Conservation (phyloP, 2,888 invertebrate genomes). For the Ectobius pallidus region DNA sequence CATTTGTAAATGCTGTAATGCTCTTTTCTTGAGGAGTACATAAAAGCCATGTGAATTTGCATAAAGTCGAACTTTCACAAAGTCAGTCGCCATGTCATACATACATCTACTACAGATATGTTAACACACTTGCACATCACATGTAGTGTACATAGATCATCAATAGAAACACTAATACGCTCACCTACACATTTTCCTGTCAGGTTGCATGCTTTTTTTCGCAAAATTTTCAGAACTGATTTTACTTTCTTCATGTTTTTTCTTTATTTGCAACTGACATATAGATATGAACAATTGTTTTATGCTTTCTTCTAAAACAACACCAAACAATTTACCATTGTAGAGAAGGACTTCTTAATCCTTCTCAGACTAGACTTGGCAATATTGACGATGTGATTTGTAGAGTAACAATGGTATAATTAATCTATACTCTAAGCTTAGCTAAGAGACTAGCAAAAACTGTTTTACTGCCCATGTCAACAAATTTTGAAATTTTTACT, state of each 20-base stretch:
- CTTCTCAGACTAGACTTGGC: constrained; percentile 39
- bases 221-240: neutral
- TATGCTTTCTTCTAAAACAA: constrained; percentile 31
- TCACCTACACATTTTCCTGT: constrained; percentile 14
- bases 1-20: constrained; percentile 7
- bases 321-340: constrained; percentile 38
- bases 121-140: constrained; percentile 33
- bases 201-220: neutral
- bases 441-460: constrained; percentile 37
- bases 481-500: constrained; percentile 36
- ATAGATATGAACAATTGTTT: constrained; percentile 21
- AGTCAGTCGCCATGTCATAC: constrained; percentile 17
- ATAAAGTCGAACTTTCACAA: constrained; percentile 19
- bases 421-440: constrained; percentile 33
- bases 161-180: constrained; percentile 30
- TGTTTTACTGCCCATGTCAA: constrained; percentile 28
- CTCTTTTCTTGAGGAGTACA: neutral
- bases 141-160: constrained; percentile 32
- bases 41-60: constrained; percentile 26
- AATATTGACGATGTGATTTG: constrained; percentile 35
- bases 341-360: constrained; percentile 30
- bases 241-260: neutral
- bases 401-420: constrained; percentile 36
- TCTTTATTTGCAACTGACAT: neutral
- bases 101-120: constrained; percentile 35